These are phyloP conservation scores for Yponomeuta sedellus DNA, from an alignment of 2,888 invertebrate genomes.

Conservation along the genomic window DNA sequence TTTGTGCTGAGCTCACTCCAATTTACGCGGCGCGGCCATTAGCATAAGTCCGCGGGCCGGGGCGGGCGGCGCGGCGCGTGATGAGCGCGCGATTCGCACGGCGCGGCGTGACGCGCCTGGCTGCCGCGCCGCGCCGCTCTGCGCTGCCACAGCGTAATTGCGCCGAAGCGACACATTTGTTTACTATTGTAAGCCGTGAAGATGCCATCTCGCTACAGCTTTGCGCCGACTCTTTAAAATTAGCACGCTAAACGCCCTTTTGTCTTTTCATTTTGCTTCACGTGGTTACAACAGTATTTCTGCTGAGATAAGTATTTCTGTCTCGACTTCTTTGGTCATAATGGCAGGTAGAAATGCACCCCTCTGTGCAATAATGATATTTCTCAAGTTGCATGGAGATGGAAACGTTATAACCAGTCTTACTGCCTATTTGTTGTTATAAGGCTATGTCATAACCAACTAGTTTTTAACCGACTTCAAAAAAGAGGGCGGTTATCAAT, in stretches of 20 bases:
- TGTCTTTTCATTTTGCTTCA: slow-evolving; percentile 21
- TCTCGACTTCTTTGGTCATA: not conserved
- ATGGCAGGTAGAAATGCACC: not conserved
- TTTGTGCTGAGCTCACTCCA: slow-evolving; percentile 67
- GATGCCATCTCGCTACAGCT: slow-evolving; percentile 66
- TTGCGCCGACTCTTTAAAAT: slow-evolving; percentile 62
- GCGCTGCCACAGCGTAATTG: slow-evolving; percentile 53
- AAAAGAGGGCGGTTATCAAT: too few relatives aligned
- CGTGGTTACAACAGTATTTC: not conserved
- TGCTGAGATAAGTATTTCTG: not conserved
- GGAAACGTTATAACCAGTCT: slow-evolving; percentile 4
- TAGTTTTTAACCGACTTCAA: too few relatives aligned
- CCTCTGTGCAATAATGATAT: not conserved
- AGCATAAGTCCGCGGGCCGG: slow-evolving; percentile 72
- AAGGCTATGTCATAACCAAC: slow-evolving; percentile 12
- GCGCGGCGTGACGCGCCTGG: slow-evolving; percentile 25
- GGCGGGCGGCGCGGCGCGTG: slow-evolving; percentile 37
- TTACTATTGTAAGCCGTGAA: slow-evolving; percentile 74
- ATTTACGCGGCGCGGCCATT: slow-evolving; percentile 72
- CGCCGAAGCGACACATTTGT: slow-evolving; percentile 70
- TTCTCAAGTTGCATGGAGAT: not conserved
- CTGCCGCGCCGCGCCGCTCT: slow-evolving; percentile 22
- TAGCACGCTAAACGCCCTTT: slow-evolving; percentile 50
- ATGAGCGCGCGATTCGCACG: slow-evolving; percentile 12
- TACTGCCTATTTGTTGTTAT: slow-evolving; percentile 1